Evolutionary conservation across 2,797 vertebrate genomes (phyloP).

Genomic region (Salarias fasciatus): DNA sequence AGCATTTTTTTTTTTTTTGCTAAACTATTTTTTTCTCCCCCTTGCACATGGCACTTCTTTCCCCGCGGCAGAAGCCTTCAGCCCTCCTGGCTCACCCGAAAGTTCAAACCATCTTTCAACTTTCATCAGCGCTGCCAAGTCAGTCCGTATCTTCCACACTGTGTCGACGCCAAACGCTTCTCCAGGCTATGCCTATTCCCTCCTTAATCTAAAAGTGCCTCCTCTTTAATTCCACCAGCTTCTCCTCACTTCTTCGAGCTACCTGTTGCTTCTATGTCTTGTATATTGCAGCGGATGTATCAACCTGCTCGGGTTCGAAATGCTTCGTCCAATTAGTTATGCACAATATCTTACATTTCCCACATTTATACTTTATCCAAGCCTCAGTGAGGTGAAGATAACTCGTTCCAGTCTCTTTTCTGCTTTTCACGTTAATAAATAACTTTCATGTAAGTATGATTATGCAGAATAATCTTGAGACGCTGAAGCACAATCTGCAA

Average conservation of each 20-base stretch:
- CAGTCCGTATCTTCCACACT: conserved; percentile 31
- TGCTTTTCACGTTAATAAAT: conserved; percentile 6
- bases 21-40: not conserved
- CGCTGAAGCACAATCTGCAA: not conserved
- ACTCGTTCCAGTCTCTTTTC: conserved; percentile 1
- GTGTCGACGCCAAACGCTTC: conserved; percentile 25
- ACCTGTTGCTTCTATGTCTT: conserved; percentile 3
- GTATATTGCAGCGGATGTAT: not conserved
- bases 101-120: conserved; percentile 60
- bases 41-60: conserved; percentile 35
- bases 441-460: not conserved
- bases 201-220: conserved; percentile 11
- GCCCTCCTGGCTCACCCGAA: conserved; percentile 38
- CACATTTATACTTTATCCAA: not conserved
- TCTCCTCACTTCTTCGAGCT: conserved; percentile 12
- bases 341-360: not conserved
- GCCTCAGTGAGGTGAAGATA: not conserved
- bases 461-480: not conserved
- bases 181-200: conserved; percentile 25
- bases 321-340: not conserved
- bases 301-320: not conserved
- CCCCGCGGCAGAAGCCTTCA: conserved; percentile 27
- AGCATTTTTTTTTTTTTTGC: not conserved
- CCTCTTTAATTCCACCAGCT: conserved; percentile 21
- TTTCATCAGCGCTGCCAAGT: conserved; percentile 50